A percentile compares a stretch with the other conserved stretches of the same genome.
phyloP scores from a whole-genome alignment of 2,888 invertebrate genomes.

The Leptinotarsa tumamoca region DNA sequence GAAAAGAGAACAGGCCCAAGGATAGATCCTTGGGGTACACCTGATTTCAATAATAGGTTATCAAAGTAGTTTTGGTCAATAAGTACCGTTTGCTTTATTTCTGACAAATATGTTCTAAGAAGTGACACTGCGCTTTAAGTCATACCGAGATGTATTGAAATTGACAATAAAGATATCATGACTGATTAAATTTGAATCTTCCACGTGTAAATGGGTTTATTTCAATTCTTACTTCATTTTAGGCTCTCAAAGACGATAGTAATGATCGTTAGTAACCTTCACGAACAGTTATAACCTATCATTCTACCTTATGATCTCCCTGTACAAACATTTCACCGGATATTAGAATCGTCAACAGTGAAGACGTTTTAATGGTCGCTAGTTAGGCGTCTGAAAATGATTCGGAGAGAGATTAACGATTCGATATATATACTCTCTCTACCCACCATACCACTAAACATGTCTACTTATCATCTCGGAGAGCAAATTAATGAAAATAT shows the following conservation, averaged over 20 bases:
- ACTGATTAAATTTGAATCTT: no score
- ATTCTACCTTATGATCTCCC: conserved; percentile 30
- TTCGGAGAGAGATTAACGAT: conserved; percentile 63
- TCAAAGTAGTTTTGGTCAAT: no score
- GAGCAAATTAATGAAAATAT: conserved; percentile 53
- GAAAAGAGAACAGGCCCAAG: no score
- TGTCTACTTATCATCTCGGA: conserved; percentile 60
- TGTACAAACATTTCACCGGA: conserved; percentile 53
- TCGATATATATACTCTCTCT: conserved; percentile 59
- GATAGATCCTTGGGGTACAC: no score
- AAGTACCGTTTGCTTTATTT: no score
- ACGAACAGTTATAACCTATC: not conserved
- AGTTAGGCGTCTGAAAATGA: conserved; percentile 64
- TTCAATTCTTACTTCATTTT: not conserved
- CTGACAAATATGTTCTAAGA: no score
- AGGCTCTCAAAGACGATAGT: not conserved
- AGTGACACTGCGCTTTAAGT: no score
- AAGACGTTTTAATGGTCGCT: conserved; percentile 63
- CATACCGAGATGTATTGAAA: no score
- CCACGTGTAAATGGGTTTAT: no score
- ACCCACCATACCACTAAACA: conserved; percentile 54
- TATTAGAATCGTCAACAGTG: conserved; percentile 60
- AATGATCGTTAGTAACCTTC: not conserved
- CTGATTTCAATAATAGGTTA: no score
- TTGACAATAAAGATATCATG: no score